Conservation (phyloP, 2,113 vertebrate species). For the Gymnogyps californianus region DNA sequence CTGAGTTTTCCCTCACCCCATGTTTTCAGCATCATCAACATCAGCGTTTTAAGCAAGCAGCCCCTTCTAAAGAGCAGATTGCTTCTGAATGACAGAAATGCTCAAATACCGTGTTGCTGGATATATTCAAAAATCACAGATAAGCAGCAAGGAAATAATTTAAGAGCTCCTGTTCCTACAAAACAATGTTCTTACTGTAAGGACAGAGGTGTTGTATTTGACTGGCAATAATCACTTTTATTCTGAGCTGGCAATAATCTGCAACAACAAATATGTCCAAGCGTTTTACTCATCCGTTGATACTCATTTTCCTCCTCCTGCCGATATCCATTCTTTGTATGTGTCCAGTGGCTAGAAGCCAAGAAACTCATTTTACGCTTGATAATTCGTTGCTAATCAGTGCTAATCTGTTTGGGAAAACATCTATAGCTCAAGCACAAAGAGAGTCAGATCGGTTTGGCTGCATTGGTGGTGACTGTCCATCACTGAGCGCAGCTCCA, state of each 20-base stretch:
- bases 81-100: not conserved
- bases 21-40: not conserved
- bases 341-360: conserved; percentile 19
- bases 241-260: not conserved
- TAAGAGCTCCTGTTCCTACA: not conserved
- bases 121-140: not conserved
- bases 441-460: not conserved
- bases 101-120: not conserved
- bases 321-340: not conserved
- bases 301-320: not conserved
- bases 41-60: not conserved
- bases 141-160: not conserved
- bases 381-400: conserved; percentile 25
- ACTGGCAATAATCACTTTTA: not conserved
- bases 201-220: not conserved
- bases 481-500: not conserved
- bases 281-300: not conserved
- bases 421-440: not conserved
- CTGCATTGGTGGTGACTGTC: not conserved
- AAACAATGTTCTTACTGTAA: not conserved
- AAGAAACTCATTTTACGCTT: conserved; percentile 13
- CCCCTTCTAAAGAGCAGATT: not conserved
- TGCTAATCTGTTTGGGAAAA: conserved; percentile 46
- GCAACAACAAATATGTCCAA: not conserved
- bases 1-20: not conserved